These are phyloP conservation scores for Rapana venosa DNA, from an alignment of 2,888 invertebrate species.

Conservation along the genomic window DNA sequence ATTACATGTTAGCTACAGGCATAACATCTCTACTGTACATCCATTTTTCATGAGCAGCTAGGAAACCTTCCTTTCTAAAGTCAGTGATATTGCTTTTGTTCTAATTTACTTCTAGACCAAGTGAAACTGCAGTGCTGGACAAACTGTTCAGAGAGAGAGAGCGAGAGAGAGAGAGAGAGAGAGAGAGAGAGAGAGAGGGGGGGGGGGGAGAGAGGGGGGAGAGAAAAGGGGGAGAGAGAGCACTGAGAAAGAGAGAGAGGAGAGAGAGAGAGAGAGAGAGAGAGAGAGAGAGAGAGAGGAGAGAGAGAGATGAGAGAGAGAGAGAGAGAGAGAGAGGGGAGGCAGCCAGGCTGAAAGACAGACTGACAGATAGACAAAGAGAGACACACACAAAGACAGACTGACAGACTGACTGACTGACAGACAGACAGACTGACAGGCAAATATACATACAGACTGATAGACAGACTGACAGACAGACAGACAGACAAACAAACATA, in stretches of 20 bases:
- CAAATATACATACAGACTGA: no score
- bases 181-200: background rate
- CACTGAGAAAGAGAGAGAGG: slow-evolving; percentile 33
- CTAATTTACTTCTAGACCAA: no score
- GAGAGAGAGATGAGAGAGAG: slow-evolving; percentile 34
- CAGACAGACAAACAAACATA: no score
- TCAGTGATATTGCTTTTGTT: no score
- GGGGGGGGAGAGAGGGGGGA: background rate
- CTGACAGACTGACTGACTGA: background rate
- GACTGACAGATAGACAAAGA: background rate
- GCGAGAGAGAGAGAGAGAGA: slow-evolving; percentile 24
- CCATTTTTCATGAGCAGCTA: no score
- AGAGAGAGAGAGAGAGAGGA: slow-evolving; percentile 16
- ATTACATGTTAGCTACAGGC: no score
- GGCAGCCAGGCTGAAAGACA: background rate
- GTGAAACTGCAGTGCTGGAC: no score
- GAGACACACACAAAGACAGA: background rate
- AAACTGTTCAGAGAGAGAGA: no score
- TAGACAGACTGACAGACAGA: no score
- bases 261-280: background rate
- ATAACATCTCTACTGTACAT: no score
- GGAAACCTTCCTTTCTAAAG: no score
- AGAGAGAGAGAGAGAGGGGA: slow-evolving; percentile 23
- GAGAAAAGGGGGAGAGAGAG: slow-evolving; percentile 33
- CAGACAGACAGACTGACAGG: no score